Base-by-base conservation (phyloP, 2,888 invertebrate species). In the Embidobia sp. region DNA sequence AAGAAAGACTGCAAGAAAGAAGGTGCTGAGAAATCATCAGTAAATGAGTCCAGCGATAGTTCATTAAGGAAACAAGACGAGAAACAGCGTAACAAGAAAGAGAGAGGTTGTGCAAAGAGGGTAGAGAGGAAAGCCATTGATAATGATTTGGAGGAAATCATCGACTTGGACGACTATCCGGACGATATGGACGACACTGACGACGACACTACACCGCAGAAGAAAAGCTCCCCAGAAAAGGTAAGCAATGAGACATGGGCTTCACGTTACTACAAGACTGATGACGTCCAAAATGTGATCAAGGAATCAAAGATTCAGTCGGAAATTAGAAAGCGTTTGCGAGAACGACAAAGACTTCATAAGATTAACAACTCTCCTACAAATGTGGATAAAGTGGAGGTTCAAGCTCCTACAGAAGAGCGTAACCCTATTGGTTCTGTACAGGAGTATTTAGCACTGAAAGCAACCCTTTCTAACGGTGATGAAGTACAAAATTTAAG, bases 291-390 rank as follows among this genome's bases (percentile, higher is more conserved):
- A 49, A 89, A 77, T 53, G 89, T 89, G 10, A 89, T 89, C 51
- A 89, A 88, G 72, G 89, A 89, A 51, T 89, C 89, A 1, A 89
- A 89, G 61, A 89, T 89, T 33, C 89, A 89, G 29, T 89, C 89
- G 0, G 89, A 89, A 78, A 89, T 89, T 61, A 84, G 89, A 1
- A 89, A 89, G 80, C 85, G 89, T 10, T 80, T 89, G 48, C 78
- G 89, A 16, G 89, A 89, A 79, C 83, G 89, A 15, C 89, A 89
- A 42, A 83, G 89, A 49, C 77, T 86, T 35, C 84, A 83, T 1
- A 89, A 88, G 70, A 73, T 88, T 13, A 86, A 78, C 57, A 86
- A 82, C 72, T 85, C 85, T 4, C 86, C 87, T 2, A 83, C 81
- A 7, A 64, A 57, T 13, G 10, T 37, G 0, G 80, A 79, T 2